Percentiles rank a stretch among this genome's conserved stretches.
Evolutionary conservation across 2,797 vertebrate species (phyloP).

Genomic region (Esox masquinongy): DNA sequence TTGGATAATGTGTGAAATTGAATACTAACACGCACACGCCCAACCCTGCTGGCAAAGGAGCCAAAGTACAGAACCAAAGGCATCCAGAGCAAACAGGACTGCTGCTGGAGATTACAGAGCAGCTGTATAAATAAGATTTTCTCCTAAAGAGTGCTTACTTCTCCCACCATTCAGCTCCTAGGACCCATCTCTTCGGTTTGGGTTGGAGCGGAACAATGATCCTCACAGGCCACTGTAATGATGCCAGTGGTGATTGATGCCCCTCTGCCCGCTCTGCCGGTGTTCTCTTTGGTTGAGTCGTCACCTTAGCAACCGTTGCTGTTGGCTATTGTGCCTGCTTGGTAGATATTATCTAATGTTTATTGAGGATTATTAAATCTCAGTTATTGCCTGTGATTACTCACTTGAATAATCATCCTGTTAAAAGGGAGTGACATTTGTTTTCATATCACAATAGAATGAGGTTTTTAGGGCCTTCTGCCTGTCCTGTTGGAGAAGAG

Average conservation of each 20-base stretch:
- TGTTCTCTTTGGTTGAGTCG: constrained; percentile 29
- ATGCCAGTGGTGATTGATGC: constrained; percentile 63
- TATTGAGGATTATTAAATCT: constrained; percentile 43
- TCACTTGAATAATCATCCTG: constrained; percentile 29
- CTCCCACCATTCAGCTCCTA: constrained; percentile 52
- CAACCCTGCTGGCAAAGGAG: constrained; percentile 11
- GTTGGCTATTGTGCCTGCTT: constrained; percentile 40
- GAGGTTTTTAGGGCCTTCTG: not conserved
- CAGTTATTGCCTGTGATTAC: constrained; percentile 45
- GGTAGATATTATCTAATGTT: constrained; percentile 33
- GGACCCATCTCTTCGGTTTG: constrained; percentile 52
- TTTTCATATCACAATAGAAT: not conserved
- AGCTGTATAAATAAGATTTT: constrained; percentile 72
- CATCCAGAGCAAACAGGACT: constrained; percentile 63
- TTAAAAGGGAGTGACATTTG: constrained; percentile 22
- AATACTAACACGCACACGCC: constrained; percentile 11
- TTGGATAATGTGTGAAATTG: too few relatives aligned
- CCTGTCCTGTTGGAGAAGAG: constrained; percentile 11
- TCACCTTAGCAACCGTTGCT: constrained; percentile 54
- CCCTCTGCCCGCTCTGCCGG: constrained; percentile 29
- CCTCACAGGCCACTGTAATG: constrained; percentile 56
- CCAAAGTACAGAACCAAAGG: constrained; percentile 31
- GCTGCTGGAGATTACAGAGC: constrained; percentile 55
- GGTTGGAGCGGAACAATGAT: constrained; percentile 57
- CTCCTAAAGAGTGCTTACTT: constrained; percentile 56